Conservation (phyloP, 2,888 invertebrate species). For the Platypus cylindrus region DNA sequence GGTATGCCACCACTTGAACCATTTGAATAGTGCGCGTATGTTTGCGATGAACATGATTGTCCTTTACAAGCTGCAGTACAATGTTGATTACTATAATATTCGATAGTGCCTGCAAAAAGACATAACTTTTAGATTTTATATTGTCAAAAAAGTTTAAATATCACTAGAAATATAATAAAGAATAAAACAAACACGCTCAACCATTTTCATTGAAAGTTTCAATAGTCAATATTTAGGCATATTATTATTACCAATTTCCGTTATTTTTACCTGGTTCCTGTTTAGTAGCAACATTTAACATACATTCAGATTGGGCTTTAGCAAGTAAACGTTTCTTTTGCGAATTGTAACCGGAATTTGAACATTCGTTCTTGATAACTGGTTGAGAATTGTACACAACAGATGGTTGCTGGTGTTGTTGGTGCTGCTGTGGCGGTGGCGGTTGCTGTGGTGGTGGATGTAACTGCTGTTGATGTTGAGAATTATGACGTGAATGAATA, state of each 20-base stretch:
- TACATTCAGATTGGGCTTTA: constrained; percentile 70
- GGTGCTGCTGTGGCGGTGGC: constrained; percentile 1
- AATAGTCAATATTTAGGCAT: neutral
- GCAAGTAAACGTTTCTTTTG: constrained; percentile 83
- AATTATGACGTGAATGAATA: too few relatives aligned
- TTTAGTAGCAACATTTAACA: constrained; percentile 47
- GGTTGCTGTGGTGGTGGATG: constrained; percentile 2
- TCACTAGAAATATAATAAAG: neutral
- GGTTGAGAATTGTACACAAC: constrained; percentile 12
- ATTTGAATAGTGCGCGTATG: constrained; percentile 11
- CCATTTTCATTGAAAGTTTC: neutral
- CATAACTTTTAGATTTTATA: neutral
- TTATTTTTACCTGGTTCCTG: constrained; percentile 40
- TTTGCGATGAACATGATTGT: constrained; percentile 15
- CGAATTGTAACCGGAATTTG: constrained; percentile 38
- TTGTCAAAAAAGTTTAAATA: neutral
- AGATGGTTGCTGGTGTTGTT: constrained; percentile 19
- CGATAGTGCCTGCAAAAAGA: constrained; percentile 8
- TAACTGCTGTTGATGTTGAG: too few relatives aligned
- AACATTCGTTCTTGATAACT: constrained; percentile 43
- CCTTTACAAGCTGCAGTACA: constrained; percentile 40
- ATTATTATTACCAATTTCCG: constrained; percentile 11
- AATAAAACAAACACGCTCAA: neutral
- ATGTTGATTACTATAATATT: constrained; percentile 26
- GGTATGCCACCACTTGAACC: constrained; percentile 3